Conservation (phyloP, 2,888 invertebrate genomes). For the Stenichneumon culpator region DNA sequence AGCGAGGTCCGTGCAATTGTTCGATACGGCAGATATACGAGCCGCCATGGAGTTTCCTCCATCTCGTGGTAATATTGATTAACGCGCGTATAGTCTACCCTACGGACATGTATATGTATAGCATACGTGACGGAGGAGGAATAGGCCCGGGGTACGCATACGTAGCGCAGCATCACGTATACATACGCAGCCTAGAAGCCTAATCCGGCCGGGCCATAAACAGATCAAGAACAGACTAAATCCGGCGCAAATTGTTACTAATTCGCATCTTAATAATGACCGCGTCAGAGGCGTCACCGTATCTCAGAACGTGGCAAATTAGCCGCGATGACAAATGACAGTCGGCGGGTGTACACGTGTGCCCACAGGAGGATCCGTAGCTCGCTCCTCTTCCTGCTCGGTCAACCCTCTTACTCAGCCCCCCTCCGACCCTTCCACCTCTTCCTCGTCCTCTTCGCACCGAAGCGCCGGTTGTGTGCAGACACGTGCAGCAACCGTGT, state of each 20-base stretch:
- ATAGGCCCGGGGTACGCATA: slow-evolving; percentile 63
- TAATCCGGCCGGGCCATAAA: slow-evolving; percentile 84
- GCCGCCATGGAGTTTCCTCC: slow-evolving; percentile 57
- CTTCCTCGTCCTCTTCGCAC: slow-evolving; percentile 53
- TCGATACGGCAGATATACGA: slow-evolving; percentile 67
- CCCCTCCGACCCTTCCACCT: slow-evolving; percentile 62
- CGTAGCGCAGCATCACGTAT: slow-evolving; percentile 83
- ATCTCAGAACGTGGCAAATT: slow-evolving; percentile 85
- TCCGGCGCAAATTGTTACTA: slow-evolving; percentile 85
- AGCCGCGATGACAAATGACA: slow-evolving; percentile 85
- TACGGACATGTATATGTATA: slow-evolving; percentile 33
- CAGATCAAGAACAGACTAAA: slow-evolving; percentile 84
- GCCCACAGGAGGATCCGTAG: slow-evolving; percentile 62
- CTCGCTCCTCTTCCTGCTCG: slow-evolving; percentile 58
- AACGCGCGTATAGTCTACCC: slow-evolving; percentile 74
- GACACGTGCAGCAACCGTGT: slow-evolving; percentile 65
- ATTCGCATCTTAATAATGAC: slow-evolving; percentile 85
- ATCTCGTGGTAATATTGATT: slow-evolving; percentile 83
- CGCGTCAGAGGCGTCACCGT: slow-evolving; percentile 85
- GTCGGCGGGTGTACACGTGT: slow-evolving; percentile 76
- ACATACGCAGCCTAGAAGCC: slow-evolving; percentile 74
- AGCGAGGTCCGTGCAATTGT: slow-evolving; percentile 65
- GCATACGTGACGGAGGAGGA: slow-evolving; percentile 49
- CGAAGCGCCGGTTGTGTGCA: slow-evolving; percentile 70
- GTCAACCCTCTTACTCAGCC: slow-evolving; percentile 52